Base-by-base conservation (phyloP, 2,888 invertebrate genomes). In the Epinotia brunnichana region DNA sequence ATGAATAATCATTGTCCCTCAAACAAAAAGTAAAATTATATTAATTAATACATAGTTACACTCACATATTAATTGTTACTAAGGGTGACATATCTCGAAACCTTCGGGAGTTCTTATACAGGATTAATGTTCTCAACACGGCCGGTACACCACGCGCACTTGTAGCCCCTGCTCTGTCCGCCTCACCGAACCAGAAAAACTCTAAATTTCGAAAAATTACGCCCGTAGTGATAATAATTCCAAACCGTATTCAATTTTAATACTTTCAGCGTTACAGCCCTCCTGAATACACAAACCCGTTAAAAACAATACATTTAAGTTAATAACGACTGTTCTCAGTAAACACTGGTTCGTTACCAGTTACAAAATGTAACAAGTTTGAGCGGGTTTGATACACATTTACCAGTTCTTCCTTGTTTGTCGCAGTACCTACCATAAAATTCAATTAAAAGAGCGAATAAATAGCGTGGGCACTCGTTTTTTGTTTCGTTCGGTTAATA, bases 361-460 rank as follows among this genome's bases (percentile, higher is more conserved):
- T 21, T 15, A 24, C 56, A 15, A 56, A 13, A 24, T 5, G 56
- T 24, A 24, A 24, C 24, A 56, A 56, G 24, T 24, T 15, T 15
- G 7, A 15, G 13, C 0, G 24, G 15, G 5, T 24, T 56, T 5
- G 11, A 15, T 15, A 56, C 13, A 21, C 24, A 44, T 51, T 56
- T 57, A 4, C 15, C 29, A 29, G 13, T 3, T 35, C 17, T n/a
- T 35, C 15, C 5, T 35, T n/a, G 57, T 41, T 17, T 15, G 3
- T 13, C 11, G 35, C 41, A 39, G 54, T 56, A 19, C 64, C 15
- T 56, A 19, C 64, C 15, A 41, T 66, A 54, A 66, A 54, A 54
- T 66, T 41, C 64, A 66, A 66, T 66, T 66, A 66, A 54, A 56
- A 66, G 7, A 21, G 48, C 53, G 29, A 41, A 56, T 66, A 66